These are phyloP conservation scores for Tryphoninae sp. DNA, from an alignment of 2,888 invertebrate species.

Conservation along the genomic window DNA sequence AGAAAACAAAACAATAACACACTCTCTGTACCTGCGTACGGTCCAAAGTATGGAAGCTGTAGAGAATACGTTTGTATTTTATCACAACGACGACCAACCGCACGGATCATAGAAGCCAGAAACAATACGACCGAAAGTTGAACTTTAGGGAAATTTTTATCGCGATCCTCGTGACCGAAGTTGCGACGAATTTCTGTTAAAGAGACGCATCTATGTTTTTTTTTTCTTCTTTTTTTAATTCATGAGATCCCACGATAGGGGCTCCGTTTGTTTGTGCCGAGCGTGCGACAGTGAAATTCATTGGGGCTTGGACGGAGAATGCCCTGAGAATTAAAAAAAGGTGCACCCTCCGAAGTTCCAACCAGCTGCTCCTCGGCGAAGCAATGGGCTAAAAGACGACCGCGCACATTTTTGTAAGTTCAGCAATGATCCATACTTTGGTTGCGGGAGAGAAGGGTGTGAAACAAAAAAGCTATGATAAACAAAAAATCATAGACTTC, in stretches of 20 bases:
- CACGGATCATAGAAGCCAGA: conserved; percentile 49
- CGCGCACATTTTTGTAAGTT: conserved; percentile 74
- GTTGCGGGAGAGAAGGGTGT: conserved; percentile 81
- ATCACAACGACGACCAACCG: conserved; percentile 70
- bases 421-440: conserved; percentile 81
- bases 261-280: conserved; percentile 35
- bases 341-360: conserved; percentile 67
- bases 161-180: conserved; percentile 5
- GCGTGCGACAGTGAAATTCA: conserved; percentile 35
- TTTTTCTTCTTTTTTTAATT: conserved; percentile 26
- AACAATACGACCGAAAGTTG: conserved; percentile 41
- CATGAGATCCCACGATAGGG: not conserved
- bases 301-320: conserved; percentile 51
- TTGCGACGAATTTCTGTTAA: too few relatives aligned
- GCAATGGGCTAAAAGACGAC: conserved; percentile 70
- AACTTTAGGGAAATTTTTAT: conserved; percentile 49
- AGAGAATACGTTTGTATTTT: conserved; percentile 66
- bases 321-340: conserved; percentile 32
- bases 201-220: too few relatives aligned
- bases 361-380: conserved; percentile 74
- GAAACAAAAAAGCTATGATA: conserved; percentile 63
- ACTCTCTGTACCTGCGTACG: conserved; percentile 80
- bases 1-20: conserved; percentile 68
- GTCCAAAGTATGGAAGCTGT: conserved; percentile 81
- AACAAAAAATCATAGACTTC: conserved; percentile 73